Base-by-base conservation (phyloP, 1,140 invertebrate genomes). In the Rhopalosiphum maidis region DNA sequence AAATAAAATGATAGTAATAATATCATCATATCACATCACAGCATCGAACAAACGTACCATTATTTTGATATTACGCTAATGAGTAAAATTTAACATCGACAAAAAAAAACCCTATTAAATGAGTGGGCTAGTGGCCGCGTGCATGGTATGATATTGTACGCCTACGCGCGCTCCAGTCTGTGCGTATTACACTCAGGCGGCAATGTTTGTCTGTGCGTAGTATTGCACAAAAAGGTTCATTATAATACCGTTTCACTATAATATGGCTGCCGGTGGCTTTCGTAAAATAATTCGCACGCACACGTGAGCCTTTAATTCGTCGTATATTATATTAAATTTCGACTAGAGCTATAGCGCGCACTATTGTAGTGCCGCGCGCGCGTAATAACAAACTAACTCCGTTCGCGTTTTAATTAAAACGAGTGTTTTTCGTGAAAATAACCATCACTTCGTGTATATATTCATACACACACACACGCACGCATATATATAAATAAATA, bases 321-420 rank as follows among this genome's bases (percentile, higher is more conserved):
- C 41, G 83, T 48, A 87, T 43, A 46, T 87, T 87, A 87, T 87
- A 85, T 87, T 87, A 87, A 87, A 41, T 87, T 87, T 87, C 25
- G 9, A 18, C 85, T 87, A 87, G 43, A 87, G 5, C 21, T 1
- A 46, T 46, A 7, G 41, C 41, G 41, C 41, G 7, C 41, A 46
- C 30, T 87, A 87, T 48, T 87, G 85, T 86, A 83, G 15, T 30
- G 83, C 41, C 37, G 41, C 83, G 22, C 41, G 37, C 41, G 41
- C 43, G 85, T 46, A 46, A 86, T 86, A 83, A 87, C 85, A 48
- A 30, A 87, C 30, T 7, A 87, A 43, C 41, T 41, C 25, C 25
- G 15, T 43, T 9, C 37, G 25, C 41, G 85, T 87, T 87, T 87
- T 46, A 87, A 87, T 87, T 87, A 87, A 87, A 87, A 87, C 41